Evolutionary conservation across 2,797 vertebrate genomes (phyloP).

Genomic region (Platyrinchus mystaceus): DNA sequence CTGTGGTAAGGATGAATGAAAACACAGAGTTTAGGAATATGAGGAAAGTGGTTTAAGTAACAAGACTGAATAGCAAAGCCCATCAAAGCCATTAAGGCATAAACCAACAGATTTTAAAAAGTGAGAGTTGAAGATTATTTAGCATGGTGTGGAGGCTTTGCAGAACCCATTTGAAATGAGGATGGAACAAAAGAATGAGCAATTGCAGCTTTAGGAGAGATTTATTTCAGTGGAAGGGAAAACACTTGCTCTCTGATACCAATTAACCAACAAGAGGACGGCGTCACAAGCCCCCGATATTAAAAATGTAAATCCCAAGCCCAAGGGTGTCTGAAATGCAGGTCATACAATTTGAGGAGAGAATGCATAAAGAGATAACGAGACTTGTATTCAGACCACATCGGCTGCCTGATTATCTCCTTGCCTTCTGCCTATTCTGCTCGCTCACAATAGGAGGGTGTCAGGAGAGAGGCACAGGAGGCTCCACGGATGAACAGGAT

Average conservation of each 20-base stretch:
- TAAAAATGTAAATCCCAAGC: constrained; percentile 83
- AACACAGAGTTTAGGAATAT: constrained; percentile 67
- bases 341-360: constrained; percentile 75
- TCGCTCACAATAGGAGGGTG: not conserved
- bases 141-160: constrained; percentile 77
- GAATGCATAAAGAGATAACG: constrained; percentile 72
- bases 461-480: not conserved
- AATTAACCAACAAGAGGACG: constrained; percentile 80
- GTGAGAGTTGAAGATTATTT: constrained; percentile 81
- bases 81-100: constrained; percentile 82
- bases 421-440: constrained; percentile 48
- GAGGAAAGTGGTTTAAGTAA: constrained; percentile 75
- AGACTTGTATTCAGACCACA: constrained; percentile 54
- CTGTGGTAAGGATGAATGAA: constrained; percentile 69
- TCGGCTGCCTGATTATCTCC: constrained; percentile 68
- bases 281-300: constrained; percentile 77
- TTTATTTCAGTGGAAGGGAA: constrained; percentile 81
- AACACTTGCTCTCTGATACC: constrained; percentile 81
- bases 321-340: constrained; percentile 77
- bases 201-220: constrained; percentile 79
- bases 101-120: constrained; percentile 82
- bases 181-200: constrained; percentile 78
- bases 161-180: constrained; percentile 80
- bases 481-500: not conserved
- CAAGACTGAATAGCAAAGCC: constrained; percentile 76